phyloP scores from a whole-genome alignment of 2,113 vertebrate species.

The Syrrhaptes paradoxus region DNA sequence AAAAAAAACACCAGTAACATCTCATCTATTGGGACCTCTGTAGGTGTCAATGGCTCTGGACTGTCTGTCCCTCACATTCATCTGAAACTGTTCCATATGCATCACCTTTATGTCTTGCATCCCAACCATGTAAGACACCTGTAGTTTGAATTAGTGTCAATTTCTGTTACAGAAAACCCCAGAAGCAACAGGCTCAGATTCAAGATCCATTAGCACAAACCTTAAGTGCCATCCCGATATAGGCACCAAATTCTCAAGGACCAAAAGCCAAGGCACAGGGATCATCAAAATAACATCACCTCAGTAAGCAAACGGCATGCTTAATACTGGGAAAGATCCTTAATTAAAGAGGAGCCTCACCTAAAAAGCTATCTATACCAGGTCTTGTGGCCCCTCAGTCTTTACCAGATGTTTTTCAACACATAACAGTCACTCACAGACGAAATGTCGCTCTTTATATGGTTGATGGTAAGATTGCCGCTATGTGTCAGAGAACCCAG shows the following conservation, averaged over 20 bases:
- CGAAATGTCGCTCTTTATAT: neutral
- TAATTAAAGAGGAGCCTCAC: neutral
- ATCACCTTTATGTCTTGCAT: neutral
- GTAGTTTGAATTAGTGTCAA: rapidly evolving
- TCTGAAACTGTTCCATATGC: neutral
- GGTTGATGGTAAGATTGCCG: neutral
- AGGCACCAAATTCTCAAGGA: neutral
- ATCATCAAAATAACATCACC: neutral
- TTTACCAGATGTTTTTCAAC: neutral
- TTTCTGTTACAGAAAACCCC: neutral
- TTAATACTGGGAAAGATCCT: neutral
- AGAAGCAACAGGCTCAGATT: neutral
- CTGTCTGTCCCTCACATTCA: neutral
- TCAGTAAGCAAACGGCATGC: neutral
- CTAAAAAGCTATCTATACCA: neutral
- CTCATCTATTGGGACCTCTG: neutral
- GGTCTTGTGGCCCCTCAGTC: neutral
- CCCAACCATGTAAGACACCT: neutral
- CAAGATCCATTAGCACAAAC: neutral
- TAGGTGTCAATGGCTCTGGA: neutral
- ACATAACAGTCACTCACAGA: neutral
- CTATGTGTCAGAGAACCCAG: neutral
- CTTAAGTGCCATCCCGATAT: neutral
- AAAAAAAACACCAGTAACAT: neutral
- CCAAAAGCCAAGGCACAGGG: rapidly evolving